phyloP scores from a whole-genome alignment of 2,888 invertebrate species.

The Melieria picta region DNA sequence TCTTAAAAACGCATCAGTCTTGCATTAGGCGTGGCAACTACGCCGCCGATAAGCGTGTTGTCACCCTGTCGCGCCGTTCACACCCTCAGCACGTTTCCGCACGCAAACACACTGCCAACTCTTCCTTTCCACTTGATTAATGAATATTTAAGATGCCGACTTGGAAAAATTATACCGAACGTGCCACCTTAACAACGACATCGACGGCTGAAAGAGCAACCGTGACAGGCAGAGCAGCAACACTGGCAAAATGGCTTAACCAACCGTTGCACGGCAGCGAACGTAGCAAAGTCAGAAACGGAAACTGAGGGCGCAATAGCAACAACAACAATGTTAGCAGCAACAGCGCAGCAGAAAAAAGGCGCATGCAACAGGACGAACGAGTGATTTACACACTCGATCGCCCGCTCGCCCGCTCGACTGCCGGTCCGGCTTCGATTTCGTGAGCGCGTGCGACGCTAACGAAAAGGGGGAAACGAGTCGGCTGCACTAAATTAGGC shows the following conservation, averaged over 20 bases:
- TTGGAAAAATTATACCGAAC: constrained; percentile 38
- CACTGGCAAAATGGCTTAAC: background rate
- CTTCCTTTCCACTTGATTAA: constrained; percentile 40
- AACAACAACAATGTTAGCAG: constrained; percentile 2
- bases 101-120: constrained; percentile 10
- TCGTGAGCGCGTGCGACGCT: background rate
- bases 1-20: constrained; percentile 25
- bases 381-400: constrained; percentile 1
- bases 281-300: background rate
- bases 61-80: no score
- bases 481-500: constrained; percentile 28
- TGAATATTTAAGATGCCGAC: constrained; percentile 38
- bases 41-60: background rate
- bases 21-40: constrained; percentile 10
- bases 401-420: background rate
- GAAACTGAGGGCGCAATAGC: constrained; percentile 8
- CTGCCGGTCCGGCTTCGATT: no score
- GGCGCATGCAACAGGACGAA: constrained; percentile 28
- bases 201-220: constrained; percentile 2
- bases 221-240: background rate
- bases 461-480: background rate
- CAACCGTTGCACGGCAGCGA: no score
- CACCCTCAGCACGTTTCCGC: background rate
- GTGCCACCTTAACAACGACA: constrained; percentile 23
- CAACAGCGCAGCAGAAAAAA: constrained; percentile 19